Evolutionary conservation across 2,113 vertebrate genomes (phyloP).

Genomic region (Pangasianodon gigas): DNA sequence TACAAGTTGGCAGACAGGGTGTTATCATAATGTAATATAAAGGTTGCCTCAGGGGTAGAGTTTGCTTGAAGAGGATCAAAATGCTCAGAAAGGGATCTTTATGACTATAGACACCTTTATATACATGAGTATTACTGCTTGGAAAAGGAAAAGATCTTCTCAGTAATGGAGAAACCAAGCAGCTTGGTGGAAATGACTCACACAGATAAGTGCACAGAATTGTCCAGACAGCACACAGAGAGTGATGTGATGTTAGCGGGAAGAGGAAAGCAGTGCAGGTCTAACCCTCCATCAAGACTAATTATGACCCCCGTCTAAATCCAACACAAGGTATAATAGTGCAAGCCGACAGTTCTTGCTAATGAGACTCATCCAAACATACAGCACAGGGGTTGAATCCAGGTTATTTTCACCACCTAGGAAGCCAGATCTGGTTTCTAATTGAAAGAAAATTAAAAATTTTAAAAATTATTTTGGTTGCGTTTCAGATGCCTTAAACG

Average conservation of each 20-base stretch:
- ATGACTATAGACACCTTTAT: background rate
- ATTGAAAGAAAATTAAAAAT: background rate
- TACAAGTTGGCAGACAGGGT: background rate
- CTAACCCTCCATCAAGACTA: slow-evolving; percentile 2
- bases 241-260: background rate
- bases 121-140: slow-evolving; percentile 3
- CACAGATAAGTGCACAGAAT: slow-evolving; percentile 10
- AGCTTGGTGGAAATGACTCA: background rate
- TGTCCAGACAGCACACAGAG: background rate
- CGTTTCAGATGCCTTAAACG: background rate
- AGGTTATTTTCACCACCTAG: background rate
- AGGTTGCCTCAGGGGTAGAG: background rate
- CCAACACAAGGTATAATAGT: background rate
- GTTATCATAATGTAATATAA: background rate
- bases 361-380: slow-evolving; percentile 15
- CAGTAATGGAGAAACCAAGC: slow-evolving; percentile 4
- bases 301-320: slow-evolving; percentile 22
- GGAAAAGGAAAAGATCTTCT: background rate
- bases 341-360: background rate
- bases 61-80: background rate
- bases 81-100: background rate
- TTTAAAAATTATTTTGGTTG: background rate
- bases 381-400: background rate
- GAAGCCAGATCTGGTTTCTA: background rate
- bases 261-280: slow-evolving; percentile 2